Conservation (phyloP, 1,140 invertebrate species). For the Drosophila repleta region DNA sequence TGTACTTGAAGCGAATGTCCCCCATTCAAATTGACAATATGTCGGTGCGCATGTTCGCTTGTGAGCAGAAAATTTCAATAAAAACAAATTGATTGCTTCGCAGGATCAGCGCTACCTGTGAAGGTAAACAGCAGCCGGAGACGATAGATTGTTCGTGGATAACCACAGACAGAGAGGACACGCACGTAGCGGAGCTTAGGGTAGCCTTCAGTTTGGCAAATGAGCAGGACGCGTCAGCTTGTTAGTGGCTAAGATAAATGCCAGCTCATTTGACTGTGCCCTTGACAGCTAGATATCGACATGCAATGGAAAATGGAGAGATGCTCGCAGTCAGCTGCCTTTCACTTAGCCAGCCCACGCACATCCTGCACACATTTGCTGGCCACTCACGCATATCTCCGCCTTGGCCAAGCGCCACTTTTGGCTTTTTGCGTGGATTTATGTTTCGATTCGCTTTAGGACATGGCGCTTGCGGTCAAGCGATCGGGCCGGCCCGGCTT, state of each 20-base stretch:
- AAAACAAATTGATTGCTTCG: constrained; percentile 78
- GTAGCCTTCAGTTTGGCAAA: neutral
- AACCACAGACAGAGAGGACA: constrained; percentile 32
- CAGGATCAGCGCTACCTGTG: constrained; percentile 66
- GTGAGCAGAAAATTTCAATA: constrained; percentile 71
- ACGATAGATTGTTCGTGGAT: constrained; percentile 59
- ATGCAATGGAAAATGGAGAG: constrained; percentile 3
- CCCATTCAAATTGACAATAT: constrained; percentile 55
- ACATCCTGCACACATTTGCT: constrained; percentile 41
- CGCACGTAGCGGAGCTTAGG: constrained; percentile 37
- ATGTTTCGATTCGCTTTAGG: constrained; percentile 46
- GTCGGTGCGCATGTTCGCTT: neutral
- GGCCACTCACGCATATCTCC: constrained; percentile 62
- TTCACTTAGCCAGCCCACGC: constrained; percentile 3
- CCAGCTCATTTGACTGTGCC: constrained; percentile 65
- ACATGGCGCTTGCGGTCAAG: constrained; percentile 21
- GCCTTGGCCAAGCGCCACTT: constrained; percentile 32
- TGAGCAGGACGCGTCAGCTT: constrained; percentile 16
- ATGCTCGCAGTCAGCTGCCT: neutral
- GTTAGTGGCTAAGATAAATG: constrained; percentile 65
- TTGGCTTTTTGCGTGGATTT: constrained; percentile 56
- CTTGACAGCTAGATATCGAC: constrained; percentile 70
- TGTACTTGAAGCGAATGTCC: constrained; percentile 68
- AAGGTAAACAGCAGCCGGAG: constrained; percentile 43
- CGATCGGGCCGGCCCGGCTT: constrained; percentile 26